These are phyloP conservation scores for Rhabdophis nuchalis DNA, from an alignment of 2,797 vertebrate species.

Conservation along the genomic window DNA sequence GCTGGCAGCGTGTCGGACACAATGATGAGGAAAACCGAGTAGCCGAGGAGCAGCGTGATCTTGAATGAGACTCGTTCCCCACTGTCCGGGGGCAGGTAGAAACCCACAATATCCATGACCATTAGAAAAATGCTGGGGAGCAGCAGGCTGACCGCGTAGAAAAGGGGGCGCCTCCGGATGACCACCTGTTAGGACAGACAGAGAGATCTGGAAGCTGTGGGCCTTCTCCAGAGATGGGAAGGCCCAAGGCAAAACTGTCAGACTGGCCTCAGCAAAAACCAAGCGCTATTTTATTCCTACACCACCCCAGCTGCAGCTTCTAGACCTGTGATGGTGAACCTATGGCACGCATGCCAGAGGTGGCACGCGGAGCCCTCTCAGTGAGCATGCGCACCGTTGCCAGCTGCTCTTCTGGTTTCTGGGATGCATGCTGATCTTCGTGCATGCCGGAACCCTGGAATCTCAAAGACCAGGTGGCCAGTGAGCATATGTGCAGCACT, in stretches of 20 bases:
- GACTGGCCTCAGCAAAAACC: neutral
- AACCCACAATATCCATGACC: constrained; percentile 95
- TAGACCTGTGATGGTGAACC: no score
- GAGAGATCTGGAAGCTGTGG: neutral
- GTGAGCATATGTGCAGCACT: no score
- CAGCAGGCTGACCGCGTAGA: constrained; percentile 91
- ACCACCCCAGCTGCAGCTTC: neutral
- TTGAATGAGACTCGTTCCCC: constrained; percentile 98
- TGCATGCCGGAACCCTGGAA: no score
- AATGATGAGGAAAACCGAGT: constrained; percentile 98
- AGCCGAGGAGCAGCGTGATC: constrained; percentile 95
- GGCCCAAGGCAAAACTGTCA: neutral
- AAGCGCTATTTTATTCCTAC: neutral
- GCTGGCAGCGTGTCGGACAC: constrained; percentile 93
- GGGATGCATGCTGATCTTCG: no score
- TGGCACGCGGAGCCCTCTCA: no score
- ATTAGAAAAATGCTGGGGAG: constrained; percentile 96
- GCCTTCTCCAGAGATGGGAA: neutral
- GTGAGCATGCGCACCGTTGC: no score
- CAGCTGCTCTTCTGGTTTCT: no score
- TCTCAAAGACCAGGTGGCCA: no score
- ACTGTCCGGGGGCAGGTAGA: constrained; percentile 93
- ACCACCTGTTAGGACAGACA: constrained; percentile 78
- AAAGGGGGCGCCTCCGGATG: constrained; percentile 90
- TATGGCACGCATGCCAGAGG: no score